Evolutionary conservation across 1,140 invertebrate genomes (phyloP).

Genomic region (Tenebrio molitor): DNA sequence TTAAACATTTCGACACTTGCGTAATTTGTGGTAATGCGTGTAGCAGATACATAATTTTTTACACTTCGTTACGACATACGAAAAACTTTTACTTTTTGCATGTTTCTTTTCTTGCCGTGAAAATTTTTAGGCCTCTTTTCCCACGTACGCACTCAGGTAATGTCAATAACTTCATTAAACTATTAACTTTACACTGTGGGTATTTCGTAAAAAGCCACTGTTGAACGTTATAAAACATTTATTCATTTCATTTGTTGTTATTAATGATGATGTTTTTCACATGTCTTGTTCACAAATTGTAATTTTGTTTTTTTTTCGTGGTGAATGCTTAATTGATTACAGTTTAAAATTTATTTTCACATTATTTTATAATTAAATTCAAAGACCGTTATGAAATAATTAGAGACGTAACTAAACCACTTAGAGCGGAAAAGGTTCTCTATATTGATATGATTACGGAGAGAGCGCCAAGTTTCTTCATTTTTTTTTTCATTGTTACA

Average conservation of each 20-base stretch:
- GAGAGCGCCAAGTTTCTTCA: neutral
- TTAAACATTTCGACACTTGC: slow-evolving; percentile 39
- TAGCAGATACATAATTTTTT: slow-evolving; percentile 11
- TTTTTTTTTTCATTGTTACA: no score
- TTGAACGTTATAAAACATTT: no score
- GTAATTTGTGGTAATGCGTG: slow-evolving; percentile 33
- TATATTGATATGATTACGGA: slow-evolving; percentile 10
- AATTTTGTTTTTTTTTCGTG: slow-evolving; percentile 6
- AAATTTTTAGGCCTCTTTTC: slow-evolving; percentile 9
- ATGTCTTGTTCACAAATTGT: slow-evolving; percentile 11
- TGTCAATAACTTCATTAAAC: slow-evolving; percentile 14
- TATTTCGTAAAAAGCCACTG: no score
- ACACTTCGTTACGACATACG: slow-evolving; percentile 17
- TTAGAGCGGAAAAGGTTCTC: slow-evolving; percentile 6
- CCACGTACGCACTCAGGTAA: neutral
- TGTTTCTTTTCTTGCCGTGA: neutral
- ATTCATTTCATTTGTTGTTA: neutral
- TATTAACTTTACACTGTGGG: no score
- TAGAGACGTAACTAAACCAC: slow-evolving; percentile 9
- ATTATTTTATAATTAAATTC: slow-evolving; percentile 29
- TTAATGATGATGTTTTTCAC: slow-evolving; percentile 6
- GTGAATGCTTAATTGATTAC: slow-evolving; percentile 15
- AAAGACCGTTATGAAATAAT: slow-evolving; percentile 34
- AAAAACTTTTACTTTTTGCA: slow-evolving; percentile 9
- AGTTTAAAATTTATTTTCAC: slow-evolving; percentile 10